Conservation (phyloP, 53 echinoderm and acorn worm species). For the Apostichopus leukothele region DNA sequence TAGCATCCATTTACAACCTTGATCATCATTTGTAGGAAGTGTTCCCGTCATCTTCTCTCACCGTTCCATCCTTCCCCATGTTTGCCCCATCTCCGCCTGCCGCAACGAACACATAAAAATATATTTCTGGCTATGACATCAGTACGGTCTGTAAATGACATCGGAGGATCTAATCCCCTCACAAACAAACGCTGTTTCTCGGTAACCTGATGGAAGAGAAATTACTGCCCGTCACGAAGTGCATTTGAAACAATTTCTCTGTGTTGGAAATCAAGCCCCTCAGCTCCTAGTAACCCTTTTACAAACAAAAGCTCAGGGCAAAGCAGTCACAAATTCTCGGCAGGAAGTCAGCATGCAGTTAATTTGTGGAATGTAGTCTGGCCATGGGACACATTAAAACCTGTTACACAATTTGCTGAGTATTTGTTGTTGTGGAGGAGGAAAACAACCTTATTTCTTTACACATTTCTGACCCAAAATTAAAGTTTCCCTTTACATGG, state of each 20-base stretch:
- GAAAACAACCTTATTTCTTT: slow-evolving; percentile 38
- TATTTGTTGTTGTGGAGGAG: not conserved
- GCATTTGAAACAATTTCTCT: slow-evolving; percentile 42
- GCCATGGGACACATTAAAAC: slow-evolving; percentile 35
- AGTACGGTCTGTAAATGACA: not conserved
- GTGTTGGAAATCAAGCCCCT: slow-evolving; percentile 19
- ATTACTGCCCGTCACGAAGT: slow-evolving; percentile 33
- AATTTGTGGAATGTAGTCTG: slow-evolving; percentile 23
- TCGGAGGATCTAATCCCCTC: not conserved
- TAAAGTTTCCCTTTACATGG: not conserved
- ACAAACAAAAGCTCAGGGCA: slow-evolving; percentile 46
- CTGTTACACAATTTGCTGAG: slow-evolving; percentile 44
- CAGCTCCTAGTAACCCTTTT: slow-evolving; percentile 31
- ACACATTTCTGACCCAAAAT: slow-evolving; percentile 2
- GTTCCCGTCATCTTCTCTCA: too few species aligned
- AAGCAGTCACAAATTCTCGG: slow-evolving; percentile 7
- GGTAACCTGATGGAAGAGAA: slow-evolving; percentile 21
- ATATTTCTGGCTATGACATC: slow-evolving; percentile 12
- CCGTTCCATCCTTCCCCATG: too few species aligned
- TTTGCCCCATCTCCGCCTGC: not conserved
- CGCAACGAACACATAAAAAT: not conserved
- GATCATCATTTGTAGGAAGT: too few species aligned
- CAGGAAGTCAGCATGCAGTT: slow-evolving; percentile 29
- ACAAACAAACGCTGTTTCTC: not conserved
- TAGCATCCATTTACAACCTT: too few species aligned